Evolutionary conservation across 2,888 invertebrate genomes (phyloP).

Genomic region (Napeogenes inachia): DNA sequence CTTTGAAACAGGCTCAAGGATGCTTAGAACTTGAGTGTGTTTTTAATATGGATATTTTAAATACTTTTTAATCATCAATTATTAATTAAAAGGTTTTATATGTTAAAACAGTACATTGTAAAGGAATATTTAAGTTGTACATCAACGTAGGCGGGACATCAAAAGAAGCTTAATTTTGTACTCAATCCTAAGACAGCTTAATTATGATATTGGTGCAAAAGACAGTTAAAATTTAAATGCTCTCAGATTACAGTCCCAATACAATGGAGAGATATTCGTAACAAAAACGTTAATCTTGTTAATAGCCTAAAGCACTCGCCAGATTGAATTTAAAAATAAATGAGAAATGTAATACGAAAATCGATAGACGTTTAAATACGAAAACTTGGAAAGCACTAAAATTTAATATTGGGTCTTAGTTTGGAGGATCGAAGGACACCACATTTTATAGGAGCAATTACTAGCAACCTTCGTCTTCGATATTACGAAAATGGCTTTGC

Average conservation of each 20-base stretch:
- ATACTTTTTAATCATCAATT: not conserved
- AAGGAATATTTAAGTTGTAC: too few species aligned
- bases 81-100: not conserved
- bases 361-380: conserved; percentile 53
- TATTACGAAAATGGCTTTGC: conserved; percentile 65
- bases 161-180: not conserved
- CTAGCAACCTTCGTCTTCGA: conserved; percentile 64
- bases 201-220: conserved; percentile 10
- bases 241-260: conserved; percentile 16
- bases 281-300: conserved; percentile 48
- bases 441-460: conserved; percentile 70
- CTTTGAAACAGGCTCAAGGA: conserved; percentile 32
- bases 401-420: conserved; percentile 59
- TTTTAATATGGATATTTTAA: conserved; percentile 19
- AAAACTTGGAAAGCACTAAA: conserved; percentile 65
- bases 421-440: conserved; percentile 59
- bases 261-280: conserved; percentile 26
- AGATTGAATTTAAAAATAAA: conserved; percentile 58
- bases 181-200: not conserved
- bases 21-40: conserved; percentile 16
- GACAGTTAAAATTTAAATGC: conserved; percentile 17
- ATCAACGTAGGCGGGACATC: not conserved
- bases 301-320: conserved; percentile 48
- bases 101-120: too few species aligned
- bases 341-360: conserved; percentile 46